These are phyloP conservation scores for Leucophenga montana DNA, from an alignment of 2,888 invertebrate species.

Conservation along the genomic window DNA sequence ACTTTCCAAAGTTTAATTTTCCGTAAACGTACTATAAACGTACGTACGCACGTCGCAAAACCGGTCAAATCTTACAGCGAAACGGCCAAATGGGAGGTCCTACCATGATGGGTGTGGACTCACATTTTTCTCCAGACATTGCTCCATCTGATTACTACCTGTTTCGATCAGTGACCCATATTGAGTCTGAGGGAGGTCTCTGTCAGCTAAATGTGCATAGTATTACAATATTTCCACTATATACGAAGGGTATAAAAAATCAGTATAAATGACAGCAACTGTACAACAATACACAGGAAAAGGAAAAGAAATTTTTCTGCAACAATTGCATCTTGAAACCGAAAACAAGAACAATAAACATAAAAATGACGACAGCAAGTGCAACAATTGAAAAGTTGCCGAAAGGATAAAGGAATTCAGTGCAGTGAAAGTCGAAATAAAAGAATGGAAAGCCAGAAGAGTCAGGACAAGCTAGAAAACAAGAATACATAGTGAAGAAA, in stretches of 20 bases:
- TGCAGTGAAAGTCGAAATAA: neutral
- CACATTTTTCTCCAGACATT: too few relatives aligned
- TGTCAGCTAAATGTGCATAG: too few relatives aligned
- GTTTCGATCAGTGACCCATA: too few relatives aligned
- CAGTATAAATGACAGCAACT: neutral
- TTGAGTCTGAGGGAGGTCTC: too few relatives aligned
- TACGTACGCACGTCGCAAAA: too few relatives aligned
- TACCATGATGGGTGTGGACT: too few relatives aligned
- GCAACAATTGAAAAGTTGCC: conserved; percentile 10
- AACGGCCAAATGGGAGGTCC: too few relatives aligned
- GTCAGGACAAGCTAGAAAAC: neutral
- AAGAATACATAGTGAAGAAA: neutral
- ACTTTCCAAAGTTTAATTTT: too few relatives aligned
- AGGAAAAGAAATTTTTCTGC: neutral
- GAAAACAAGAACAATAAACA: neutral
- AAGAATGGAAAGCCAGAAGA: neutral
- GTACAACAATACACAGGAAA: neutral
- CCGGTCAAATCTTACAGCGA: too few relatives aligned
- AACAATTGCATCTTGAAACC: neutral
- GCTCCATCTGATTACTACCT: too few relatives aligned
- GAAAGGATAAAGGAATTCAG: conserved; percentile 9
- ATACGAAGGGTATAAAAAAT: neutral
- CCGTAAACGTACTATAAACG: too few relatives aligned
- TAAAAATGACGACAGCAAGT: neutral
- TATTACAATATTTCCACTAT: too few relatives aligned